Evolutionary conservation across 2,888 invertebrate species (phyloP), one percentile per base, ranked within the genome.

Genomic region (Physocephala rufipes): DNA sequence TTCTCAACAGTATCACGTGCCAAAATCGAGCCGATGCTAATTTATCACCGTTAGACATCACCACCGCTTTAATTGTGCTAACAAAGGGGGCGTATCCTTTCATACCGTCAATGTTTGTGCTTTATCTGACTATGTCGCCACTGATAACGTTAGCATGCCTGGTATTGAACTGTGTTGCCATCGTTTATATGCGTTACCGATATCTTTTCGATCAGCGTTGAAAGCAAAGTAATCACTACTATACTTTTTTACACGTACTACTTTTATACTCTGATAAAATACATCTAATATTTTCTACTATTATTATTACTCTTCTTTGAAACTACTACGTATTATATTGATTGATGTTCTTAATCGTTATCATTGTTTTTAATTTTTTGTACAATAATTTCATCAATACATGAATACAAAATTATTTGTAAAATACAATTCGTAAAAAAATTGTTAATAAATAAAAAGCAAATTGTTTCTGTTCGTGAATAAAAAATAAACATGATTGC

Each of bases 101-200:
- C 77, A 79, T 83, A 76, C 85, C 84, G 71, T 81, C 84, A 76
- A 73, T 84, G 71, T 79, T 82, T 80, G 79, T 81, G 75, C 79
- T 84, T 69, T 84, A 82, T 78, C 74, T 83, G 78, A 82, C 83
- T 75, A 80, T 83, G 81, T 85, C 84, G 79, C 81, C 84, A 77
- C 78, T 81, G 78, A 78, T 84, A 76, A 79, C 84, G 73, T 75
- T 85, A 71, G 81, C 84, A 82, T 84, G 84, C 75, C 79, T 85
- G 75, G 74, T 84, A 74, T 80, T 84, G 64, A 81, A 81, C 78
- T 81, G 80, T 68, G 76, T 81, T 68, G 80, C 81, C 73, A 78
- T 81, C 73, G 74, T 81, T 73, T 81, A 75, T 76, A 75, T 81
- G 71, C 81, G 79, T 79, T 80, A 81, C 74, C 77, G 76, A 49